These are phyloP conservation scores for Timandra comae DNA, from an alignment of 2,888 invertebrate genomes.

Conservation along the genomic window DNA sequence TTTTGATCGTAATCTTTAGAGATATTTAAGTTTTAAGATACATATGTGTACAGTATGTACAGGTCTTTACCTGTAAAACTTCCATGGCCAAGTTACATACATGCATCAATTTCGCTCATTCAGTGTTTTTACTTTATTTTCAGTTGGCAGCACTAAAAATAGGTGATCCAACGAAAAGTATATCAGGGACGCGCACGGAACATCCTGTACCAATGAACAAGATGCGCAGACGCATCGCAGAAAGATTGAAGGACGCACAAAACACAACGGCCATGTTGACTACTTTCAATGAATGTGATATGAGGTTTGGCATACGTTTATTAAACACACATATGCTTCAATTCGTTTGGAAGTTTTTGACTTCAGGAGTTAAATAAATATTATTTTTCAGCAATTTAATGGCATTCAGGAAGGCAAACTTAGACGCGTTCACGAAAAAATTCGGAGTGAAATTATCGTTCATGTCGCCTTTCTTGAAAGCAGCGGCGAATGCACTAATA, in stretches of 20 bases:
- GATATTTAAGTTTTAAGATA: too few relatives aligned
- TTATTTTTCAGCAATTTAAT: conserved; percentile 86
- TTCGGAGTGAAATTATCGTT: conserved; percentile 97
- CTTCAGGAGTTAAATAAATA: too few relatives aligned
- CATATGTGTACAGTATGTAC: too few relatives aligned
- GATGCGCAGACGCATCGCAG: conserved; percentile 95
- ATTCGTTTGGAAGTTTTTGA: too few relatives aligned
- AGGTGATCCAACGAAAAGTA: conserved; percentile 86
- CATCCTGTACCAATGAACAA: conserved; percentile 98
- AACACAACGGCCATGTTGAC: conserved; percentile 99
- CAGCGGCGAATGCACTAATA: conserved; percentile 95
- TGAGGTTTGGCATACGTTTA: conserved; percentile 81
- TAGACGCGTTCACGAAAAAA: conserved; percentile 93
- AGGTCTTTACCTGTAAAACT: too few relatives aligned
- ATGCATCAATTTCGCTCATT: too few relatives aligned
- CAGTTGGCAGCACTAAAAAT: conserved; percentile 78
- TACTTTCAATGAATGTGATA: conserved; percentile 99
- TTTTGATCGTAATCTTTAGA: too few relatives aligned
- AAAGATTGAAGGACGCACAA: conserved; percentile 98
- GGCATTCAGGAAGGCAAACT: conserved; percentile 92
- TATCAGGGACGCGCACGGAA: conserved; percentile 92
- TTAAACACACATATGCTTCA: too few relatives aligned
- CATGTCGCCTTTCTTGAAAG: conserved; percentile 99
- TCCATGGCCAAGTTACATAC: too few relatives aligned
- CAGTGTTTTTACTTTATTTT: conserved; percentile 26